Conservation (phyloP, 2,888 invertebrate genomes). For the Abscondita cerata region DNA sequence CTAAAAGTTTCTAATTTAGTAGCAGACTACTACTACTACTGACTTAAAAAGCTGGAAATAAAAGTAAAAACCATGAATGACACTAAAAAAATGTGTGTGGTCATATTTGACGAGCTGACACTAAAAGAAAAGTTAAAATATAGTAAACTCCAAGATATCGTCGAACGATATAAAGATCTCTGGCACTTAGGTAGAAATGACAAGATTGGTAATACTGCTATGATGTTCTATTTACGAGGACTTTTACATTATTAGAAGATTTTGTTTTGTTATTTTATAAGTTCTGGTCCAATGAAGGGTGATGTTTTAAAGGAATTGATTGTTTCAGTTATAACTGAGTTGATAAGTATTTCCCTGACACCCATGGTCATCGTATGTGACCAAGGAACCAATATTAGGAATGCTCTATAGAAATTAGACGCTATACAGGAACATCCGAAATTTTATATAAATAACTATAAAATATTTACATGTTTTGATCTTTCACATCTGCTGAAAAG, state of each 20-base stretch:
- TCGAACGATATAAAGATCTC: slow-evolving; percentile 37
- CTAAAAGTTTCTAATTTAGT: slow-evolving; percentile 39
- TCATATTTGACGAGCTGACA: slow-evolving; percentile 36
- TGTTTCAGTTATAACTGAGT: slow-evolving; percentile 13
- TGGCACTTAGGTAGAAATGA: slow-evolving; percentile 25
- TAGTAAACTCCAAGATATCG: slow-evolving; percentile 22
- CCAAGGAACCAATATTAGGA: slow-evolving; percentile 25
- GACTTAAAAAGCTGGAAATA: slow-evolving; percentile 35
- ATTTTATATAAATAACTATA: slow-evolving; percentile 13
- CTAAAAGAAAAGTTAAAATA: slow-evolving; percentile 32
- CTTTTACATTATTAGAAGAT: slow-evolving; percentile 28
- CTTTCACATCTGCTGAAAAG: slow-evolving; percentile 29
- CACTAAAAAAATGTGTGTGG: slow-evolving; percentile 29
- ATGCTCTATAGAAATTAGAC: slow-evolving; percentile 20
- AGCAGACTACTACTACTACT: slow-evolving; percentile 38
- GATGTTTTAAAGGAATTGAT: slow-evolving; percentile 25
- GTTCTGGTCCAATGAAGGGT: too few relatives aligned
- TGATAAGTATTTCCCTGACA: slow-evolving; percentile 15
- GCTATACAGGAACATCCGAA: slow-evolving; percentile 21
- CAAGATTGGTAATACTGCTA: too few relatives aligned
- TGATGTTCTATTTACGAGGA: slow-evolving; percentile 28
- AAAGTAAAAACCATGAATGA: slow-evolving; percentile 41
- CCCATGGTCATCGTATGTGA: slow-evolving; percentile 25
- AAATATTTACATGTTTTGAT: slow-evolving; percentile 30
- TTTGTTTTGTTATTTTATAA: too few relatives aligned